Conservation (phyloP, 2,888 invertebrate genomes). For the Andrena trimmerana region DNA sequence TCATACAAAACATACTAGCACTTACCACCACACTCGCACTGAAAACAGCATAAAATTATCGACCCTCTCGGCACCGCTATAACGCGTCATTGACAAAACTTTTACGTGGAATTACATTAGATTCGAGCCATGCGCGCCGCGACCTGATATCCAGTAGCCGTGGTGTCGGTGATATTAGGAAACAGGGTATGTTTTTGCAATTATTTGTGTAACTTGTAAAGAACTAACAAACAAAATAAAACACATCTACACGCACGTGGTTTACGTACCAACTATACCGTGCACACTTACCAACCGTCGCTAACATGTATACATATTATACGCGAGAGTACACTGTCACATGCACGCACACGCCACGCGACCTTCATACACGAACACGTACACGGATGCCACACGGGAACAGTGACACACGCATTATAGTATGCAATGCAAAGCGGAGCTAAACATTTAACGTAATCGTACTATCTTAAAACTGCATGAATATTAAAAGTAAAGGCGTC, state of each 20-base stretch:
- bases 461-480: conserved; percentile 62
- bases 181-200: conserved; percentile 98
- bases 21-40: conserved; percentile 64
- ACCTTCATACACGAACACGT: not conserved
- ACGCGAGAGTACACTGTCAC: not conserved
- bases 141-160: conserved; percentile 72
- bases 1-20: conserved; percentile 56
- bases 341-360: not conserved
- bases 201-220: conserved; percentile 90
- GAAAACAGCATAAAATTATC: conserved; percentile 63
- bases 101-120: conserved; percentile 78
- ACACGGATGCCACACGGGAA: conserved; percentile 10
- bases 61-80: conserved; percentile 73
- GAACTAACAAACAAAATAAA: conserved; percentile 71
- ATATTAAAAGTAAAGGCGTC: conserved; percentile 55
- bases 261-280: not conserved
- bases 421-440: conserved; percentile 45
- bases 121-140: conserved; percentile 78
- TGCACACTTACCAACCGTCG: not conserved
- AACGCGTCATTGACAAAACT: conserved; percentile 76
- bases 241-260: conserved; percentile 5
- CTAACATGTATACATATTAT: not conserved
- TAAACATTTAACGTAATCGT: conserved; percentile 61
- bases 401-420: conserved; percentile 25
- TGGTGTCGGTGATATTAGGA: conserved; percentile 91